Conservation (phyloP, 2,888 invertebrate genomes). For the Polyommatus icarus region DNA sequence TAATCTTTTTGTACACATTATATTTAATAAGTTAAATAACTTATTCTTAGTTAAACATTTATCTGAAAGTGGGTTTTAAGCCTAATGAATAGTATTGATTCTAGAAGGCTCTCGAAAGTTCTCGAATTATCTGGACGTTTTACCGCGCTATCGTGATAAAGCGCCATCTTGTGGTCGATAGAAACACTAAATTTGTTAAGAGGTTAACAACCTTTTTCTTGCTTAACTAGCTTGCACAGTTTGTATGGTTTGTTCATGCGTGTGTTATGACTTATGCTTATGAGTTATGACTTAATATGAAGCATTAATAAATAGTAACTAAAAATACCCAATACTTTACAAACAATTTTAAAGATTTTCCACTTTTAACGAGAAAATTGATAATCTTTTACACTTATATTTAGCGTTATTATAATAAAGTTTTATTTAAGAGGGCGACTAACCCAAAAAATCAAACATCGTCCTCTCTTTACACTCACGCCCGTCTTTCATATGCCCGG, state of each 20-base stretch:
- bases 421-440: no score
- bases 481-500: no score
- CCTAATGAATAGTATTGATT: conserved; percentile 36
- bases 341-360: no score
- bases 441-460: no score
- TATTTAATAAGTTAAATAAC: background rate
- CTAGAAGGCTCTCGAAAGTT: conserved; percentile 62
- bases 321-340: background rate
- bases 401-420: no score
- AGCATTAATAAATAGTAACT: no score
- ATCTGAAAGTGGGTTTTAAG: conserved; percentile 40
- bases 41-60: conserved; percentile 37
- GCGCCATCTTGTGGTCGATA: conserved; percentile 49
- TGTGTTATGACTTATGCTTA: no score
- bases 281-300: no score
- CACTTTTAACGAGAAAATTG: no score
- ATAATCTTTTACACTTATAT: no score
- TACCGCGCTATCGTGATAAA: conserved; percentile 29
- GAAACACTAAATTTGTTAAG: conserved; percentile 42
- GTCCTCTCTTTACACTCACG: no score
- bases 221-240: background rate
- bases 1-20: background rate
- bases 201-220: conserved; percentile 53
- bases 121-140: conserved; percentile 49
- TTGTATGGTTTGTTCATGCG: no score